Evolutionary conservation across 2,888 invertebrate genomes (phyloP), one percentile per base, ranked within the genome.

Genomic region (Sinodicranocentrus sp.): DNA sequence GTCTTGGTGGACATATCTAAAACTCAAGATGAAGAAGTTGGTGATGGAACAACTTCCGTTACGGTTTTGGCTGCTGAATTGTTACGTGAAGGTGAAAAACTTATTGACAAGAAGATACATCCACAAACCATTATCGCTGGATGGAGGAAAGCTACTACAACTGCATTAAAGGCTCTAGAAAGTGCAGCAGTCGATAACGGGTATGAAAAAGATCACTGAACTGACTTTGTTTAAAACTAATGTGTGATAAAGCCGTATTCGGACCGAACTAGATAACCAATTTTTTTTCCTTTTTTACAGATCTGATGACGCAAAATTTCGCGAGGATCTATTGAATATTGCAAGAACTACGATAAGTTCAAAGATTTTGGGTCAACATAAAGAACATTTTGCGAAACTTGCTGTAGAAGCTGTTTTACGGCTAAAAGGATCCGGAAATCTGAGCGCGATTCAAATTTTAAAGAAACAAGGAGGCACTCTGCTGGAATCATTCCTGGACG

Each of bases 31-130:
- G 98, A 98, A 90, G 99, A 99, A 93, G 99, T 99, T 82, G 99
- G 99, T 59, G 99, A 99, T 93, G 99, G 99, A 15, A 99, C 99
- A n/a, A 99, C 99, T 52, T 99, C 99, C 0, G 99, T 99, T 0
- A 97, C 98, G 73, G 99, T 98, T 54, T 91, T 95, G 86, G 99
- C 99, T 88, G 94, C 98, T 71, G 99, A 99, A 91, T 91, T 99
- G 70, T 92, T 99, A 21, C 94, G 95, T 89, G 98, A 98, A 92
- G 99, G 99, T 17, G 99, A 99, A 91, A 95, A 95, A 90, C 92
- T 99, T 70, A 93, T 99, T 80, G 95, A 95, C 75, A 96, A 96
- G 91, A 98, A 98, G 91, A 94, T 99, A 86, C 99, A 99, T 91
- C 99, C 99, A 1, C 99, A 99, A 92, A 98, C 96, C 0, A 98